phyloP scores from a whole-genome alignment of 2,113 vertebrate species.

The Clarias magur region DNA sequence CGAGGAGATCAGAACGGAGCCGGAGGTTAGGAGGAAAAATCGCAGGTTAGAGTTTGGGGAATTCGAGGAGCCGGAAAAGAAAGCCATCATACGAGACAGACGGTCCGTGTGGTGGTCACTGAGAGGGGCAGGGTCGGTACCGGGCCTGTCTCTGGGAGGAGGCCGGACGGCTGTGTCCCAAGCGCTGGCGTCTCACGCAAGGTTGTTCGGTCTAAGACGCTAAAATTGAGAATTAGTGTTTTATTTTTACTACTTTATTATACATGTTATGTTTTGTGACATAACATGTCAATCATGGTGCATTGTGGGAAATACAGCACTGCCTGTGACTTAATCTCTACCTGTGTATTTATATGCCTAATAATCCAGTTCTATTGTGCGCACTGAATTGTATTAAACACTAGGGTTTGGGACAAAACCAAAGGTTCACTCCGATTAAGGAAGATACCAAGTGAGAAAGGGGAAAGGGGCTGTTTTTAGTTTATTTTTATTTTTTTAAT shows the following conservation, averaged over 20 bases:
- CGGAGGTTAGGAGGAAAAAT: conserved; percentile 48
- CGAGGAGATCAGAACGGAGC: conserved; percentile 56
- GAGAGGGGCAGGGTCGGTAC: conserved; percentile 29
- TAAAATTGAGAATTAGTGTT: too few relatives aligned
- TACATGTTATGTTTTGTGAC: background rate
- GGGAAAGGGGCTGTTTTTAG: conserved; percentile 64
- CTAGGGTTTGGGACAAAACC: conserved; percentile 19
- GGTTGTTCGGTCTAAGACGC: too few relatives aligned
- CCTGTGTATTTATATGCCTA: too few relatives aligned
- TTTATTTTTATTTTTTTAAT: conserved; percentile 62
- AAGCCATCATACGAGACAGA: conserved; percentile 50
- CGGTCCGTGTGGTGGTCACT: conserved; percentile 47
- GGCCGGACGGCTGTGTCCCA: conserved; percentile 13
- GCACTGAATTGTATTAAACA: background rate
- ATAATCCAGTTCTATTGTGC: background rate
- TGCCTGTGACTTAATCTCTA: background rate
- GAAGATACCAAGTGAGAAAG: conserved; percentile 72
- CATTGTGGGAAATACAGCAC: background rate
- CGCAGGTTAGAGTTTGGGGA: conserved; percentile 47
- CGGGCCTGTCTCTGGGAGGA: conserved; percentile 10
- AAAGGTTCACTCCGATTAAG: conserved; percentile 70
- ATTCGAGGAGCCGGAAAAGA: conserved; percentile 59
- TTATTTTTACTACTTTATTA: background rate
- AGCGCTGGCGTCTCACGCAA: background rate
- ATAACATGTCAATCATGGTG: background rate